These are phyloP conservation scores for Parapsyche elsis DNA, from an alignment of 1,140 invertebrate species.

Conservation along the genomic window DNA sequence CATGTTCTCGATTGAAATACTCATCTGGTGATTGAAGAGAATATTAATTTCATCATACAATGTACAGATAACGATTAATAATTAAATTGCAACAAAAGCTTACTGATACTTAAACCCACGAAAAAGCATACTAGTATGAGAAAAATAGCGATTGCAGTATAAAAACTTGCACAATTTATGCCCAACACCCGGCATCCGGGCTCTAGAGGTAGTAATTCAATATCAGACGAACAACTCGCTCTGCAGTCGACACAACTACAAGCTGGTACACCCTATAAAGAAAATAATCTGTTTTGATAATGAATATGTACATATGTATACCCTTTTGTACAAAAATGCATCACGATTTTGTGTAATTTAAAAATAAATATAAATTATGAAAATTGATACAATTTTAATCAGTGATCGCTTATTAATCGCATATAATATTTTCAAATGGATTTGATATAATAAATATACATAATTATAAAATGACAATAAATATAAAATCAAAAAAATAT, in stretches of 20 bases:
- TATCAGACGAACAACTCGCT: conserved; percentile 67
- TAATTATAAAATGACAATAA: no score
- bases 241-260: conserved; percentile 82
- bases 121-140: conserved; percentile 45
- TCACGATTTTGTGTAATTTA: no score
- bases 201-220: conserved; percentile 59
- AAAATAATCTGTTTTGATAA: not conserved
- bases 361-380: no score
- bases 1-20: no score
- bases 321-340: no score
- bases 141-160: conserved; percentile 60
- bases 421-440: no score
- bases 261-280: conserved; percentile 59
- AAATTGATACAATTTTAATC: not conserved
- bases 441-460: no score
- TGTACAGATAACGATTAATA: no score
- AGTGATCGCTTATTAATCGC: not conserved
- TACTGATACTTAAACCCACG: conserved; percentile 37
- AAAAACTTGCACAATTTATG: conserved; percentile 61
- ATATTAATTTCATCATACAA: no score
- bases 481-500: not conserved
- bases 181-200: conserved; percentile 59
- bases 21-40: no score
- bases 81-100: no score
- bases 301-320: not conserved